A percentile compares a stretch with the other conserved stretches of the same genome.
phyloP scores from a whole-genome alignment of 2,888 invertebrate genomes.

The Acanthosepion esculentum region DNA sequence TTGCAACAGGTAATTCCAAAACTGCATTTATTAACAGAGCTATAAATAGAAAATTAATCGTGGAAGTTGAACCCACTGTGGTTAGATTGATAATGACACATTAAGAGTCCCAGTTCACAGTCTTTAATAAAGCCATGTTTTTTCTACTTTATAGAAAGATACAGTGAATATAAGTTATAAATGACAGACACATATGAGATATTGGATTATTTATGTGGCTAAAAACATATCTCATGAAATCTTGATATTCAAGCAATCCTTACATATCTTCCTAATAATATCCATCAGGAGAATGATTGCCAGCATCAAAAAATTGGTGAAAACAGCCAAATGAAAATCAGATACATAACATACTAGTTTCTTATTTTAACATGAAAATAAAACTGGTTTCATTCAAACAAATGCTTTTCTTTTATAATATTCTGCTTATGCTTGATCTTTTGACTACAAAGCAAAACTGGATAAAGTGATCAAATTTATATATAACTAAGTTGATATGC shows the following conservation, averaged over 20 bases:
- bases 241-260: background rate
- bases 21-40: background rate
- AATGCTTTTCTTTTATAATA: background rate
- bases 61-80: background rate
- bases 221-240: background rate
- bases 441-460: background rate
- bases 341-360: background rate
- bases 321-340: background rate
- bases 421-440: background rate
- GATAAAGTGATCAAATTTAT: background rate
- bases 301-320: background rate
- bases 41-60: background rate
- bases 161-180: background rate
- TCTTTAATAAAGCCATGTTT: background rate
- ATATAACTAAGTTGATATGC: background rate
- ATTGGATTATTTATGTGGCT: no score
- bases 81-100: background rate
- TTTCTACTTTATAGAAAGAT: background rate
- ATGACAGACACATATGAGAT: background rate
- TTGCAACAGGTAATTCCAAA: background rate
- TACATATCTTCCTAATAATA: background rate
- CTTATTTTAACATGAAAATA: background rate
- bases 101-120: background rate
- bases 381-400: background rate
- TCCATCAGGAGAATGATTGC: background rate